Evolutionary conservation across 1,140 invertebrate species (phyloP).

Genomic region (Drosophila kikkawai): DNA sequence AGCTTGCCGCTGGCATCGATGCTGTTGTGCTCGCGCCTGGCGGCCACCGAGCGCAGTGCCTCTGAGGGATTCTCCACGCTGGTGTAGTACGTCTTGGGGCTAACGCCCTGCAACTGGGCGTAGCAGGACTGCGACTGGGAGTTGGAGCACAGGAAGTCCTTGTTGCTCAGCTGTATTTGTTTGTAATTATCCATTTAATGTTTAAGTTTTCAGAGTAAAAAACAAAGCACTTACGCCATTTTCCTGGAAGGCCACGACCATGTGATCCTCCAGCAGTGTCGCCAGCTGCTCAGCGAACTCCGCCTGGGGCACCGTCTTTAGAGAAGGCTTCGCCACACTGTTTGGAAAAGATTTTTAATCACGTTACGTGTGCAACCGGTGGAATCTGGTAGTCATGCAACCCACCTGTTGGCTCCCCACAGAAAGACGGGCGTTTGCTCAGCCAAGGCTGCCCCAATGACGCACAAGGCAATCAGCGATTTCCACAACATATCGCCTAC

Average conservation of each 20-base stretch:
- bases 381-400: neutral
- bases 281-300: constrained; percentile 66
- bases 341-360: neutral
- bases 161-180: constrained; percentile 58
- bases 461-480: constrained; percentile 79
- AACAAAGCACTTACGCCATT: constrained; percentile 83
- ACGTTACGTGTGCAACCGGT: constrained; percentile 15
- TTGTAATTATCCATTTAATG: neutral
- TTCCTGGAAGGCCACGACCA: constrained; percentile 81
- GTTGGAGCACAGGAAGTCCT: constrained; percentile 74
- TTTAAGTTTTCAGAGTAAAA: too few species aligned
- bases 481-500: constrained; percentile 78
- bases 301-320: constrained; percentile 63
- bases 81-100: constrained; percentile 77
- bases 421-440: constrained; percentile 80
- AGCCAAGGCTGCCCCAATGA: constrained; percentile 76
- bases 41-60: constrained; percentile 60
- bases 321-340: constrained; percentile 62
- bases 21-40: constrained; percentile 61
- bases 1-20: constrained; percentile 68
- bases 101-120: constrained; percentile 64
- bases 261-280: constrained; percentile 67
- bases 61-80: constrained; percentile 76
- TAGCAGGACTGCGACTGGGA: constrained; percentile 68
- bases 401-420: constrained; percentile 83